Conservation (phyloP, 2,113 vertebrate genomes). For the Circaetus gallicus region DNA sequence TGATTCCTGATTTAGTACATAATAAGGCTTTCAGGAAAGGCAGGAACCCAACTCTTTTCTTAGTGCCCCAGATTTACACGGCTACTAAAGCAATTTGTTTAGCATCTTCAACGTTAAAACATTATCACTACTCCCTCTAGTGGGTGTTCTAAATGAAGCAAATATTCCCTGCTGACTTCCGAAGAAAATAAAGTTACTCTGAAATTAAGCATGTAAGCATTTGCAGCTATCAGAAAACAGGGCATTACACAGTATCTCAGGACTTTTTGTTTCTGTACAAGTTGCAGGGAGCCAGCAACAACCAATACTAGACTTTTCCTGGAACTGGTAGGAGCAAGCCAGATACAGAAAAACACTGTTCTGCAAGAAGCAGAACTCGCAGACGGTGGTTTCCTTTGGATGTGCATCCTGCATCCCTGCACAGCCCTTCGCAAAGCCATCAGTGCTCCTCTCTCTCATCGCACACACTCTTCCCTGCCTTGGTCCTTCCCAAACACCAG, state of each 20-base stretch:
- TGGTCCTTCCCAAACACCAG: accelerated
- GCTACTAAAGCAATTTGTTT: neutral
- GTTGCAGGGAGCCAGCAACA: neutral
- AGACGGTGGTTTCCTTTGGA: accelerated
- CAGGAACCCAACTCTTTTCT: neutral
- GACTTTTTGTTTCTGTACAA: neutral
- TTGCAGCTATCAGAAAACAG: neutral
- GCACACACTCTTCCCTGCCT: neutral
- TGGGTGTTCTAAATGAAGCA: neutral
- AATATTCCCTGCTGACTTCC: neutral
- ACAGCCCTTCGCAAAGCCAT: neutral
- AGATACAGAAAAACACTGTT: neutral
- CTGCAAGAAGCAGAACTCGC: accelerated
- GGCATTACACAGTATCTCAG: neutral
- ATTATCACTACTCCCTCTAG: slow-evolving; percentile 41
- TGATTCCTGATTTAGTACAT: neutral
- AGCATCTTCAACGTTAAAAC: neutral
- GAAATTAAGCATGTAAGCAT: neutral
- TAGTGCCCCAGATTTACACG: neutral
- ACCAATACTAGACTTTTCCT: neutral
- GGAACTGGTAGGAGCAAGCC: neutral
- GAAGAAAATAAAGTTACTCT: neutral
- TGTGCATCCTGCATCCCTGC: neutral
- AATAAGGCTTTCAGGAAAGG: neutral
- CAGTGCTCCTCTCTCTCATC: neutral